Conservation (phyloP, 2,888 invertebrate species). For the Mythimna vitellina region DNA sequence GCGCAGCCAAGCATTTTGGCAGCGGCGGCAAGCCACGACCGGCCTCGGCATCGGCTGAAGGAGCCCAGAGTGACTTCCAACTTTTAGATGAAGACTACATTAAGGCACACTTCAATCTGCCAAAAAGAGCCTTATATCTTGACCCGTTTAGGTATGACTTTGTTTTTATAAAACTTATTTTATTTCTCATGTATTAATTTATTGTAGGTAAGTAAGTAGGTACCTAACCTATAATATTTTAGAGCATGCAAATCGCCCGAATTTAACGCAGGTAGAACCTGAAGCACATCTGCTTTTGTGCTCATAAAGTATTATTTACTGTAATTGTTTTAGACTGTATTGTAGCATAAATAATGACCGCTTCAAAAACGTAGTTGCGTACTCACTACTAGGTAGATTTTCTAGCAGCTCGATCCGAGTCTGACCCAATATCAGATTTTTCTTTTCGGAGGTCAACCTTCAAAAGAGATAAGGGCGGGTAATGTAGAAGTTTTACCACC, state of each 20-base stretch:
- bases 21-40: conserved; percentile 56
- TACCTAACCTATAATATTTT: no score
- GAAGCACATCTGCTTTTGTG: not conserved
- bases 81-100: conserved; percentile 82
- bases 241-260: no score
- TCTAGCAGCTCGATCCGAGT: not conserved
- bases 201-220: not conserved
- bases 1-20: conserved; percentile 29
- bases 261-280: no score
- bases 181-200: not conserved
- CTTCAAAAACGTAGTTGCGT: not conserved
- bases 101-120: conserved; percentile 82
- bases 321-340: not conserved
- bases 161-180: not conserved
- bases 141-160: conserved; percentile 72
- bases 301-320: not conserved
- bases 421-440: not conserved
- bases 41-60: conserved; percentile 55
- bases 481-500: not conserved
- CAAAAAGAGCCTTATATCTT: conserved; percentile 80
- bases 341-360: not conserved
- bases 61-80: conserved; percentile 68
- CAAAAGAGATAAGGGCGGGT: not conserved
- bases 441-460: not conserved
- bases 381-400: not conserved